Conservation (phyloP, 2,797 vertebrate genomes). For the Mastacembelus armatus region DNA sequence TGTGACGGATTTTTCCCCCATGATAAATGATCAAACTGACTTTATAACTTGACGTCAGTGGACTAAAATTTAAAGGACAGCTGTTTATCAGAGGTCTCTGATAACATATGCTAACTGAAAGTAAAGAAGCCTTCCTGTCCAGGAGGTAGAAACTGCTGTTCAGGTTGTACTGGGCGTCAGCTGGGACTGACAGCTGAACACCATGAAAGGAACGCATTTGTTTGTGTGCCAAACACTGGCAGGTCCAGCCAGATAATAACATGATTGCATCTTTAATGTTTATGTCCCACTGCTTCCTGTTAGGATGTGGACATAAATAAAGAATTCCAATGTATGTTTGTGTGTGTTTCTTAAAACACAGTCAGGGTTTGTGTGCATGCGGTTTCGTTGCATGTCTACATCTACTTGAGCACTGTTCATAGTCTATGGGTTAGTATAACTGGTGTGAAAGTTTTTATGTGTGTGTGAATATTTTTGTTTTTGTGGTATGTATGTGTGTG, state of each 20-base stretch:
- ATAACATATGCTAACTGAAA: not conserved
- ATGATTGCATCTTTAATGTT: constrained; percentile 76
- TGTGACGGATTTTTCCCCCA: not conserved
- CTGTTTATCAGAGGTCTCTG: not conserved
- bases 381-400: constrained; percentile 16
- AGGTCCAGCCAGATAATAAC: constrained; percentile 58
- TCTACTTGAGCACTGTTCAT: not conserved
- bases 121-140: not conserved
- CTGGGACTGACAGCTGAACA: constrained; percentile 14
- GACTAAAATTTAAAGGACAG: not conserved
- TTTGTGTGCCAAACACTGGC: constrained; percentile 54
- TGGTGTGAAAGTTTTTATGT: constrained; percentile 10
- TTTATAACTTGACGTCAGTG: not conserved
- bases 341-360: constrained; percentile 7
- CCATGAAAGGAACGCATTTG: constrained; percentile 44
- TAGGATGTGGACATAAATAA: constrained; percentile 76
- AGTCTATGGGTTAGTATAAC: constrained; percentile 3
- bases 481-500: no score
- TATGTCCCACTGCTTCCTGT: constrained; percentile 78
- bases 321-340: constrained; percentile 61
- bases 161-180: constrained; percentile 2
- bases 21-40: not conserved
- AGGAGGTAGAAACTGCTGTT: not conserved
- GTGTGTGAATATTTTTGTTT: constrained; percentile 48
- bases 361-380: constrained; percentile 17